Conservation (phyloP, 2,113 vertebrate genomes). For the Grallaria varia region DNA sequence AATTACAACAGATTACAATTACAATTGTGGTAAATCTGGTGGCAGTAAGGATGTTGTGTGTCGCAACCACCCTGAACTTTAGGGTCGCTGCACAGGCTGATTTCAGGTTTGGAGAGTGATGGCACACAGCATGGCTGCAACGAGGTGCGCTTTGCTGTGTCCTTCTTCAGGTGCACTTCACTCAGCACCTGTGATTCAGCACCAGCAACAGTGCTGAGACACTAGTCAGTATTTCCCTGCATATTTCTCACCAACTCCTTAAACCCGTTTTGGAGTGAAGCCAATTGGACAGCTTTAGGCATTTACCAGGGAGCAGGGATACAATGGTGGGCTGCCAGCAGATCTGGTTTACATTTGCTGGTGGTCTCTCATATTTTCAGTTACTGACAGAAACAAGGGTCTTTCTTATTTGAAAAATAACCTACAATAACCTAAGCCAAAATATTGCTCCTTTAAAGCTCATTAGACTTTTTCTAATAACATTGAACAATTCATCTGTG, state of each 20-base stretch:
- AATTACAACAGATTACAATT: not conserved
- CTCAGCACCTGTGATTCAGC: not conserved
- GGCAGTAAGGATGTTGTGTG: no score
- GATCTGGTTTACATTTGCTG: not conserved
- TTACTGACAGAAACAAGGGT: not conserved
- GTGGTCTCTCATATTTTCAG: not conserved
- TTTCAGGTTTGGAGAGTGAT: not conserved
- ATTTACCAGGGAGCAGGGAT: not conserved
- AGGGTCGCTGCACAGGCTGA: not conserved
- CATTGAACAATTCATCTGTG: not conserved
- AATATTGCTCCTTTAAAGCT: not conserved
- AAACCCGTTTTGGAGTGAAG: not conserved
- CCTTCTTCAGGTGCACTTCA: not conserved
- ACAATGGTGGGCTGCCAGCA: not conserved
- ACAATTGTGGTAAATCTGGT: not conserved
- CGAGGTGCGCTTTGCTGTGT: fast-evolving
- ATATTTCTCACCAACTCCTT: not conserved
- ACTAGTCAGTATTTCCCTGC: not conserved
- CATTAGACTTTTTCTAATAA: not conserved
- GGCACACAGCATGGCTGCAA: not conserved
- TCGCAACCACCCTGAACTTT: not conserved
- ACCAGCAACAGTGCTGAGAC: fast-evolving
- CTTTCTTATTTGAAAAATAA: not conserved
- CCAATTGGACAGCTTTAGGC: not conserved
- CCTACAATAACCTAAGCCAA: not conserved